Evolutionary conservation across 2,113 vertebrate genomes (phyloP), one percentile per base, ranked within the genome.

Genomic region (Prinia subflava): DNA sequence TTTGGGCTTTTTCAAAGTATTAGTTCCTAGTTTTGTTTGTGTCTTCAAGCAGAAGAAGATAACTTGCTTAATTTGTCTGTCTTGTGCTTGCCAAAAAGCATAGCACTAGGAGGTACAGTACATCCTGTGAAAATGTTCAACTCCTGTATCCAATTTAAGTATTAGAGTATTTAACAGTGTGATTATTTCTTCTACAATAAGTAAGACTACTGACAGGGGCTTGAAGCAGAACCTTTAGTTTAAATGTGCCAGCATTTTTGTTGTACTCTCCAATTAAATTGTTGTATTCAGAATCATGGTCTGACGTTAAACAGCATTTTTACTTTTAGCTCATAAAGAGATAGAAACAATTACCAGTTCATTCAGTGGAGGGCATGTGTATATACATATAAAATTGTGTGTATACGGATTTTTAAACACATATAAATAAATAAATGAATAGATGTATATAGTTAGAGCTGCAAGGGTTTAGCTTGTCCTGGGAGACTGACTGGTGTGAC

Each of bases 1-100:
- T 65, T 50, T 4, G 31, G 13, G 23, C 15, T 77, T 87, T 94
- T 68, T 46, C 20, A 60, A 49, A 81, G 22, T 64, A 42, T 86
- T 80, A 24, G 53, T 83, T 92, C 33, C 22, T 67, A 69, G 55
- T 74, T 92, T 95, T 80, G 39, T 89, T 92, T 91, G 47, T 83
- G 33, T 78, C 52, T 70, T 91, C 30, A 94, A 52, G 87, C 53
- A 96, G 44, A 78, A 84, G 70, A 76, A 50, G 73, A 81, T 87
- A 78, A 63, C 25, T 75, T 37, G 24, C 64, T 56, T 84, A 44
- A 83, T 87, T 91, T 85, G 27, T 81, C 42, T 74, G 41, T 69
- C n/a, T 37, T 56, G 6, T 60, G 52, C 80, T 89, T 91, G 78
- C 87, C 53, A 86, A 71, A 89, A 91, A 75, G 28, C 64, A 22